A percentile compares a stretch with the other conserved stretches of the same genome.
These are phyloP conservation scores for Bubo scandiacus DNA, from an alignment of 2,113 vertebrate species.

Conservation along the genomic window DNA sequence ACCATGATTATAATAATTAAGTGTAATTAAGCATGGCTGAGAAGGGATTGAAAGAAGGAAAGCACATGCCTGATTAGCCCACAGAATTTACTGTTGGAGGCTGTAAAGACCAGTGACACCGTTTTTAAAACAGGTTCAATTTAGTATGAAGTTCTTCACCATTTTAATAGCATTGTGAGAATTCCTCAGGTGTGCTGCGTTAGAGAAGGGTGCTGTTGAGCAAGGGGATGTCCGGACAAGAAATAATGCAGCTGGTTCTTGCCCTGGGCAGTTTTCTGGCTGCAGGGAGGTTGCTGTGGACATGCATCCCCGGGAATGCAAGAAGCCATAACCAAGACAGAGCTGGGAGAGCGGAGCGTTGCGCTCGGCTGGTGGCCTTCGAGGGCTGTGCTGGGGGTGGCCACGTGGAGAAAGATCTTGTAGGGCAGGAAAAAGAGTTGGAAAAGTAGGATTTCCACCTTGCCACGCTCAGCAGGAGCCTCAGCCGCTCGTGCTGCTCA, in stretches of 20 bases:
- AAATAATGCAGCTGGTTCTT: not conserved
- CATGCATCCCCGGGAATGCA: rapidly evolving
- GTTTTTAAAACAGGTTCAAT: not conserved
- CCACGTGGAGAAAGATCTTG: not conserved
- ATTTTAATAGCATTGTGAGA: not conserved
- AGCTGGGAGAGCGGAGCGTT: not conserved
- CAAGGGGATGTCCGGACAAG: not conserved
- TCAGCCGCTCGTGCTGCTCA: not conserved
- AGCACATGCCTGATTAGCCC: not conserved
- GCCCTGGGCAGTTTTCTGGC: not conserved
- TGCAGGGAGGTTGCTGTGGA: not conserved
- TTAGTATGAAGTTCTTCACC: not conserved
- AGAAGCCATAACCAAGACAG: not conserved
- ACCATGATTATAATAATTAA: not conserved
- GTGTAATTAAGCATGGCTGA: not conserved
- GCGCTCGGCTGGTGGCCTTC: not conserved
- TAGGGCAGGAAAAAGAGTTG: not conserved
- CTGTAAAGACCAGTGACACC: not conserved
- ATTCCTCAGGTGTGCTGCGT: rapidly evolving
- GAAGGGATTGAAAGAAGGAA: not conserved
- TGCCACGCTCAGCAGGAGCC: not conserved
- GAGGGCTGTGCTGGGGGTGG: not conserved
- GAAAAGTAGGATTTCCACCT: not conserved
- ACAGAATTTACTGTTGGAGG: not conserved
- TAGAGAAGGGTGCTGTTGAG: not conserved